Evolutionary conservation across 2,888 invertebrate species (phyloP), one percentile per base, ranked within the genome.

Genomic region (Eilema griseolum): DNA sequence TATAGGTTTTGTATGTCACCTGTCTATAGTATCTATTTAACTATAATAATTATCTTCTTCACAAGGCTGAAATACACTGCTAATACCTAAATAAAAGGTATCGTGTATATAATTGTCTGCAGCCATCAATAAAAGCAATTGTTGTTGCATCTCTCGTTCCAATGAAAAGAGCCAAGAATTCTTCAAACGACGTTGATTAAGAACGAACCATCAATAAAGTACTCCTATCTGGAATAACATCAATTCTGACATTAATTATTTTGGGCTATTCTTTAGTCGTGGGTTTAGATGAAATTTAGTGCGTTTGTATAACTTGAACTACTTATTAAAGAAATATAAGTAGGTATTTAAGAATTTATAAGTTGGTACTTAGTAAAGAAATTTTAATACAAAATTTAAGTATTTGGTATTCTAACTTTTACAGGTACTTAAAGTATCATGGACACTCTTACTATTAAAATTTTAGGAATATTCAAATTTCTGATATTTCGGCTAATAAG

Each of bases 241-340:
- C 89, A 88, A 89, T 88, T 85, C 84, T 78, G 82, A 82, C 87
- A 89, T 89, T 92, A 92, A 93, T 93, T 92, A 93, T 90, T 87
- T 83, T 87, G 67, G 71, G 71, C 71, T 73, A 77, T 57, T 72
- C 57, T 72, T 72, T 67, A 73, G 73, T 67, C 37, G 31, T 16
- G 60, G 57, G 61, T 67, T 26, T 41, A 46, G 67, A 59, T 71
- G 72, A 73, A 73, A 72, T 78, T 73, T 52, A 70, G 77, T 69
- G 72, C 65, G 61, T 72, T 78, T 70, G 73, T 81, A 69, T 70
- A 46, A 69, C 61, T 79, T 75, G 61, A 23, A 33, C 61, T 23
- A 31, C 7, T 31, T 37, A 37, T 37, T 37, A n/a, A n/a, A n/a
- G n/a, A n/a, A n/a, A n/a, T n/a, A n/a, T n/a, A n/a, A n/a, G n/a